A percentile compares a stretch with the other conserved stretches of the same genome.
phyloP scores from a whole-genome alignment of 2,888 invertebrate genomes.

The Luffia ferchaultella region DNA sequence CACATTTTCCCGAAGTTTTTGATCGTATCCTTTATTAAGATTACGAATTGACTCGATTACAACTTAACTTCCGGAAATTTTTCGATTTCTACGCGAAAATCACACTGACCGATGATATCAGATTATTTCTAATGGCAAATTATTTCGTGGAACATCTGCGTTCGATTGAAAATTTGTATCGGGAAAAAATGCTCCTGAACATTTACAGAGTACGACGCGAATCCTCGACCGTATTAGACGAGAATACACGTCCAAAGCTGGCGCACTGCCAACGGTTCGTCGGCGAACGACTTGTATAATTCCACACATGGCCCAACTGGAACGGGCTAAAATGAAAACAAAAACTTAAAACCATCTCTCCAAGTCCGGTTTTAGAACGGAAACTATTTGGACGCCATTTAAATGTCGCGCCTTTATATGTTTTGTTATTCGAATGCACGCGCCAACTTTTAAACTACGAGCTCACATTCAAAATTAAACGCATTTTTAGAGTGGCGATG shows the following conservation, averaged over 20 bases:
- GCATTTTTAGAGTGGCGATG: no score
- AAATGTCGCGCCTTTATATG: background rate
- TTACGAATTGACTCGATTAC: no score
- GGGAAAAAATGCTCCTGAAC: background rate
- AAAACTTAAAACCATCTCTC: background rate
- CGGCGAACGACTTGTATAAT: conserved; percentile 45
- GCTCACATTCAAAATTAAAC: no score
- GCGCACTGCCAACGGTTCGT: conserved; percentile 41
- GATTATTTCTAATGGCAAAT: no score
- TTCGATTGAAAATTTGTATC: background rate
- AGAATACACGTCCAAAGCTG: conserved; percentile 20
- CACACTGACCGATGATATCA: no score
- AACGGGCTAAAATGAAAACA: conserved; percentile 2
- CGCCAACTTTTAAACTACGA: no score
- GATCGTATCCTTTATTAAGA: no score
- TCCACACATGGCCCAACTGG: conserved; percentile 22
- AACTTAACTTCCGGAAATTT: no score
- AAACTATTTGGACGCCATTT: background rate
- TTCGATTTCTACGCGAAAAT: no score
- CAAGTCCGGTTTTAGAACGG: background rate
- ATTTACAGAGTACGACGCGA: background rate
- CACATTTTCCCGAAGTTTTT: no score
- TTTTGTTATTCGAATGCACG: no score
- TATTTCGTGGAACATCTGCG: no score
- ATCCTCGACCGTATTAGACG: background rate